Evolutionary conservation across 2,113 vertebrate genomes (phyloP), one percentile per base, ranked within the genome.

Genomic region (Oreochromis aureus): DNA sequence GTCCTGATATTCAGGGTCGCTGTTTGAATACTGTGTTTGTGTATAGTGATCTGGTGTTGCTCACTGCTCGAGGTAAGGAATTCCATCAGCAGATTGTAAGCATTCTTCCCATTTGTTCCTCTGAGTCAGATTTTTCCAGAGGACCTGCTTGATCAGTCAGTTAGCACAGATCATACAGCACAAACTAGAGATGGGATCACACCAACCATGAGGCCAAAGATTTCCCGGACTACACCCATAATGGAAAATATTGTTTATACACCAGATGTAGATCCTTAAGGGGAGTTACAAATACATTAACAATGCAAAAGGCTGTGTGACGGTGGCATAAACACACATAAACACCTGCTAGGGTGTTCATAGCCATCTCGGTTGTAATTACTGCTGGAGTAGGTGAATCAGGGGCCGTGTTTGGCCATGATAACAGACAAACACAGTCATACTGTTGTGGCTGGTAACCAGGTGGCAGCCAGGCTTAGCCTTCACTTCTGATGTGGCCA

Each of bases 101-200:
- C 71, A 3, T 53, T 85, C 36, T 12, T 81, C 44, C 22, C 83
- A 22, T 48, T 59, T 44, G 53, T 15, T 56, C 71, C 15, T 86
- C 82, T 90, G 87, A 91, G 54, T 93, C 87, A 46, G 16, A 87
- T 61, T 86, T 89, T 92, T 90, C 80, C 83, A 86, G 83, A 48
- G 55, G 76, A 84, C 80, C 53, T 56, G 69, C 82, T 79, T n/a
- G 30, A 81, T 88, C 5, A 19, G 82, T 80, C 58, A 18, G 73
- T n/a, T 32, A n/a, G 73, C 73, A 34, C 46, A 53, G 1, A 78
- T 53, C 73, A 32, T n/a, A 32, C 16, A 78, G 46, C 27, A 1
- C 73, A 78, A 78, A 34, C 73, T 51, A n/a, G 18, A 78, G 27
- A 78, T 78, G 46, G 16, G 46, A 78, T 78, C 73, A 78, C 71